A percentile compares a stretch with the other conserved stretches of the same genome.
Evolutionary conservation across 2,797 vertebrate species (phyloP).

Genomic region (Gephyroberyx darwinii): DNA sequence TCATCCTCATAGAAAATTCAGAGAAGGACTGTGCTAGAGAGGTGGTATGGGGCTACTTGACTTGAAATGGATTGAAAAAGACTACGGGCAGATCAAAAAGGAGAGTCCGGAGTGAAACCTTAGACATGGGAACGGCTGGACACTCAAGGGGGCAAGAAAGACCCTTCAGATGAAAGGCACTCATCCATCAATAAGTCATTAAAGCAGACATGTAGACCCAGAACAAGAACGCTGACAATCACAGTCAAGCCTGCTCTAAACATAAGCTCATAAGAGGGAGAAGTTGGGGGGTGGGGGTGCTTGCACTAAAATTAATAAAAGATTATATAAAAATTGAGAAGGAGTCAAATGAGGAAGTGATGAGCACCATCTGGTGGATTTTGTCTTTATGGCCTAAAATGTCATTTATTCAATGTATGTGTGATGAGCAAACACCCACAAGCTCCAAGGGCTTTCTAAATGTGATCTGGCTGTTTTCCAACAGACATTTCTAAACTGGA

Average conservation of each 20-base stretch:
- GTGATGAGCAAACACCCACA: conserved; percentile 18
- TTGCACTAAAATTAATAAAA: conserved; percentile 56
- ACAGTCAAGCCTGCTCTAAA: conserved; percentile 31
- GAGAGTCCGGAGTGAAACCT: conserved; percentile 75
- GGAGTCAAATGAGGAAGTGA: conserved; percentile 54
- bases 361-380: conserved; percentile 72
- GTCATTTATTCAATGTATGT: conserved; percentile 18
- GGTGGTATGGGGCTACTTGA: conserved; percentile 54
- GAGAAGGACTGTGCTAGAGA: conserved; percentile 61
- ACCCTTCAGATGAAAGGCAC: conserved; percentile 75
- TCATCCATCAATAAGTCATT: conserved; percentile 80
- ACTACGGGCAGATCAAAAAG: conserved; percentile 75
- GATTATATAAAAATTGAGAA: conserved; percentile 39
- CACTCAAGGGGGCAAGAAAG: conserved; percentile 71
- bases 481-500: neutral
- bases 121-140: conserved; percentile 78
- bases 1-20: conserved; percentile 73
- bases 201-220: conserved; percentile 60
- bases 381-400: conserved; percentile 37
- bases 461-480: conserved; percentile 27
- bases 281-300: neutral
- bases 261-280: conserved; percentile 18
- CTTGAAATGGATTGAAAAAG: conserved; percentile 71
- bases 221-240: conserved; percentile 59
- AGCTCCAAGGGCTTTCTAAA: conserved; percentile 23